A percentile compares a stretch with the other conserved stretches of the same genome.
These are phyloP conservation scores for Carassius auratus DNA, from an alignment of 2,113 vertebrate species.

Conservation along the genomic window DNA sequence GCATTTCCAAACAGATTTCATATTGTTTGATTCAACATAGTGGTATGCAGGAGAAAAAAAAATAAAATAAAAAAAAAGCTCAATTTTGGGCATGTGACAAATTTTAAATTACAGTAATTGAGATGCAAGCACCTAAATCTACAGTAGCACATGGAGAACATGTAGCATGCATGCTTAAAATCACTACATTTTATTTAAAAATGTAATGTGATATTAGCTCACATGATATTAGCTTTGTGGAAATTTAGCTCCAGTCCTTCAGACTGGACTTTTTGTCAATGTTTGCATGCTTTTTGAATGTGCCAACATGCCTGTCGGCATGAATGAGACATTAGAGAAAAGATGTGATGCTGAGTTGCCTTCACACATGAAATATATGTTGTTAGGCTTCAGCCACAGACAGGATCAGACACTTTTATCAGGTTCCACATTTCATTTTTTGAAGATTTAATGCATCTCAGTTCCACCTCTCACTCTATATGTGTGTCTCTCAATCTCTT, in stretches of 20 bases:
- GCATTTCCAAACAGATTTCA: neutral
- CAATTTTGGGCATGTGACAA: neutral
- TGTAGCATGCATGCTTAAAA: neutral
- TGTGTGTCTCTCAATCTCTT: neutral
- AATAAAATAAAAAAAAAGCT: neutral
- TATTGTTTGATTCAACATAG: neutral
- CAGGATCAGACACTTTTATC: neutral
- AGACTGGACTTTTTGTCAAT: neutral
- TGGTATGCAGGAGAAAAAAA: neutral
- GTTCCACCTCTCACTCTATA: neutral
- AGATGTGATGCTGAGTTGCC: neutral
- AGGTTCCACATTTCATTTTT: neutral
- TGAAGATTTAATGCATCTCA: neutral
- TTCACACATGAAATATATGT: neutral
- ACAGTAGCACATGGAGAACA: neutral
- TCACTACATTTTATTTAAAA: neutral
- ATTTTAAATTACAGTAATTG: neutral
- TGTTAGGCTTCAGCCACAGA: neutral
- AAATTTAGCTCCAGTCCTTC: neutral
- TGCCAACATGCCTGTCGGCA: neutral
- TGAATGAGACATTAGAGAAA: slow-evolving; percentile 1
- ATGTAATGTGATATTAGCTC: neutral
- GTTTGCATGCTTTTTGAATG: neutral
- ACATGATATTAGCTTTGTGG: neutral
- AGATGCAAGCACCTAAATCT: neutral